These are phyloP conservation scores for Oncopodura yosiiana DNA, from an alignment of 1,140 invertebrate species.

Conservation along the genomic window DNA sequence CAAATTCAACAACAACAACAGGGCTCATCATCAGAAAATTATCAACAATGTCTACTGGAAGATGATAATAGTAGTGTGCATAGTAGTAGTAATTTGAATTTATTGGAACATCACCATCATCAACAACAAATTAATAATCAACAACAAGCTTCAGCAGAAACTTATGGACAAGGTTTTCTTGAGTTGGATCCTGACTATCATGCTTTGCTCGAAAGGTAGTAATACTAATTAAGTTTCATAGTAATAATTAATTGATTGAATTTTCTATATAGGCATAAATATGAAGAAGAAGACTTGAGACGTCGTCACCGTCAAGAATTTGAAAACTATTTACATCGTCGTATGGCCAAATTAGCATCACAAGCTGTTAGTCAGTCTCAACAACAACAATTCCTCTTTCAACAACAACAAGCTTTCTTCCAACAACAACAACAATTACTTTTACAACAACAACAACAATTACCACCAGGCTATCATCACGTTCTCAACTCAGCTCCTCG, in stretches of 20 bases:
- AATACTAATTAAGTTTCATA: neutral
- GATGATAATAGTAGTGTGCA: neutral
- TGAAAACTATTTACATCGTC: constrained; percentile 12
- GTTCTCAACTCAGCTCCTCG: neutral
- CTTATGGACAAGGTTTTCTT: constrained; percentile 13
- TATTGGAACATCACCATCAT: no score
- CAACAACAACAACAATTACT: constrained; percentile 1
- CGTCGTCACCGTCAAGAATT: constrained; percentile 23
- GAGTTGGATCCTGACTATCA: constrained; percentile 29
- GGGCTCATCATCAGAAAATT: neutral
- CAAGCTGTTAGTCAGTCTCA: constrained; percentile 1
- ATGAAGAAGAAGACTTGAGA: constrained; percentile 28
- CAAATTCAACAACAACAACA: no score
- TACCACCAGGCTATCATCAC: neutral
- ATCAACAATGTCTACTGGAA: neutral
- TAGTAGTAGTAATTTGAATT: neutral
- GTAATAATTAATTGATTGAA: neutral
- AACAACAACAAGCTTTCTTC: no score
- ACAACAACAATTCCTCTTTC: no score
- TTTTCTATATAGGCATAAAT: constrained; percentile 23
- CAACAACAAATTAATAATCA: constrained; percentile 17
- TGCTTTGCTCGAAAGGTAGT: constrained; percentile 22
- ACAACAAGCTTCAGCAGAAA: constrained; percentile 2
- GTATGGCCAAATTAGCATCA: constrained; percentile 17
- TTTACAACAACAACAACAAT: neutral